A percentile compares a stretch with the other conserved stretches of the same genome.
Evolutionary conservation across 2,888 invertebrate genomes (phyloP).

Genomic region (Metalampra italica): DNA sequence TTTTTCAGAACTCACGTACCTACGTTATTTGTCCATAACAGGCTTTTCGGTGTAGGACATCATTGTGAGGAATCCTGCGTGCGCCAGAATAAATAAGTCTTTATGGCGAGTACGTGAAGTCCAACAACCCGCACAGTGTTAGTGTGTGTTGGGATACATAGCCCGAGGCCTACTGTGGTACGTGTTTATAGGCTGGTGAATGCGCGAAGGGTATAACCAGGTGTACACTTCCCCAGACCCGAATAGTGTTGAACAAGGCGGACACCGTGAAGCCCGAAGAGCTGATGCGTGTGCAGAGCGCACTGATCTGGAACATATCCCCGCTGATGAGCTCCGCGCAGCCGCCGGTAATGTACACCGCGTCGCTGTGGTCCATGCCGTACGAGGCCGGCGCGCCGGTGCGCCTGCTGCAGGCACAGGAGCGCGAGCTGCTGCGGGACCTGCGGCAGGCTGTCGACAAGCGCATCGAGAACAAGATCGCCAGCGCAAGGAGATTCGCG

Average conservation of each 20-base stretch:
- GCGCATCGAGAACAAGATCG: conserved; percentile 95
- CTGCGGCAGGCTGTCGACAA: conserved; percentile 91
- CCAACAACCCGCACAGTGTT: too few relatives aligned
- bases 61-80: too few relatives aligned
- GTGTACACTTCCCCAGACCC: conserved; percentile 77
- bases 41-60: too few relatives aligned
- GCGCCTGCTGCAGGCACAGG: conserved; percentile 91
- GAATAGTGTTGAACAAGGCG: conserved; percentile 96
- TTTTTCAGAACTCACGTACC: too few relatives aligned
- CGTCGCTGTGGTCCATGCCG: conserved; percentile 92
- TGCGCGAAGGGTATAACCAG: too few relatives aligned
- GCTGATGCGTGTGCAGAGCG: conserved; percentile 94
- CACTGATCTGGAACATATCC: conserved; percentile 97
- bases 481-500: conserved; percentile 96
- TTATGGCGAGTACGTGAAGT: too few relatives aligned
- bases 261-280: conserved; percentile 95
- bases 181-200: too few relatives aligned
- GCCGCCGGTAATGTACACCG: conserved; percentile 95
- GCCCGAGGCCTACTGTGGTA: too few relatives aligned
- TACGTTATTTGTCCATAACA: too few relatives aligned
- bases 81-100: too few relatives aligned
- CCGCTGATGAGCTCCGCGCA: conserved; percentile 96
- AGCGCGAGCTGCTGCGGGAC: conserved; percentile 91
- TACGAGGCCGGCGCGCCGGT: conserved; percentile 90
- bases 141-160: too few relatives aligned